These are phyloP conservation scores for Acleris cristana DNA, from an alignment of 2,888 invertebrate species.

Conservation along the genomic window DNA sequence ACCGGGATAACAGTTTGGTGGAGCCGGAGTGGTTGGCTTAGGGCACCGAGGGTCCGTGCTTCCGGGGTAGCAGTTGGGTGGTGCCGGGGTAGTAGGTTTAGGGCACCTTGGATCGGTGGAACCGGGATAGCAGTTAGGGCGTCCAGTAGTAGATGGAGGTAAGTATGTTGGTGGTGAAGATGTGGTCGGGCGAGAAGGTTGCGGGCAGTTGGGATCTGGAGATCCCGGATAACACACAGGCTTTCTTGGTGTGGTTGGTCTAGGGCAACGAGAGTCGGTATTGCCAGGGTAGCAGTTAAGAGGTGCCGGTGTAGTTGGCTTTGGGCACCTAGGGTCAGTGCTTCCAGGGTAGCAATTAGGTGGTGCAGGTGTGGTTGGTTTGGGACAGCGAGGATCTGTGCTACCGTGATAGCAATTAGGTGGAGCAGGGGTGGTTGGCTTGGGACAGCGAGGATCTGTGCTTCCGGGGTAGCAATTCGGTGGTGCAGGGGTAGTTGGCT, in stretches of 20 bases:
- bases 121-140: slow-evolving; percentile 52
- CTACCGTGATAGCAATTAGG: slow-evolving; percentile 46
- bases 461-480: slow-evolving; percentile 44
- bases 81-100: slow-evolving; percentile 41
- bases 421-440: slow-evolving; percentile 42
- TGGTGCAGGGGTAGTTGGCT: slow-evolving; percentile 41
- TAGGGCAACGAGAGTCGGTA: slow-evolving; percentile 53
- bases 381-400: slow-evolving; percentile 53
- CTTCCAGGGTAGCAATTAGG: slow-evolving; percentile 54
- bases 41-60: slow-evolving; percentile 54
- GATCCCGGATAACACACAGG: slow-evolving; percentile 43
- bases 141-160: slow-evolving; percentile 47
- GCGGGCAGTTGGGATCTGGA: slow-evolving; percentile 53
- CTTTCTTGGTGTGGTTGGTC: slow-evolving; percentile 44
- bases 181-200: slow-evolving; percentile 39
- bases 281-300: slow-evolving; percentile 51
- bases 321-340: slow-evolving; percentile 49
- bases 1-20: slow-evolving; percentile 45
- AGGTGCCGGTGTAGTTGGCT: slow-evolving; percentile 39
- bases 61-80: slow-evolving; percentile 52
- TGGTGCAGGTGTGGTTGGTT: slow-evolving; percentile 41
- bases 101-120: slow-evolving; percentile 50
- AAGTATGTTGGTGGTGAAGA: slow-evolving; percentile 35
- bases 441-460: slow-evolving; percentile 50
- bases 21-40: slow-evolving; percentile 45